A percentile compares a stretch with the other conserved stretches of the same genome.
phyloP scores from a whole-genome alignment of 2,113 vertebrate species.

The Lepus timidus region DNA sequence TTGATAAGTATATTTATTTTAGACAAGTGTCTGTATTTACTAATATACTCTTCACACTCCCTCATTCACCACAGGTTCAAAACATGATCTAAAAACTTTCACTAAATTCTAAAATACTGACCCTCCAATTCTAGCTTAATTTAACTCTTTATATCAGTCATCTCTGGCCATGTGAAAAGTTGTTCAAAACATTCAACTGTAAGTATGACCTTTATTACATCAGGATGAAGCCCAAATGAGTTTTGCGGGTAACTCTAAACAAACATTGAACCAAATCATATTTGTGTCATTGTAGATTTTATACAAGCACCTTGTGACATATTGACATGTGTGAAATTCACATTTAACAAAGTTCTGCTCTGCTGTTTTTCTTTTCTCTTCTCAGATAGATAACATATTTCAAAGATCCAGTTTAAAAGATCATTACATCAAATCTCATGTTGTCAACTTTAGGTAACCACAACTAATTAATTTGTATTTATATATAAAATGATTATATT shows the following conservation, averaged over 20 bases:
- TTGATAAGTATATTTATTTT: neutral
- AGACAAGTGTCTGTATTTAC: neutral
- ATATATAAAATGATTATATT: constrained; percentile 29
- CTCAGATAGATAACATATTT: constrained; percentile 86
- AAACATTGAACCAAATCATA: neutral
- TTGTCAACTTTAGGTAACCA: constrained; percentile 86
- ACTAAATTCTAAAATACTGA: neutral
- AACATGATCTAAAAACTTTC: neutral
- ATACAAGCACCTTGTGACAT: neutral
- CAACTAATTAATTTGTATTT: constrained; percentile 31
- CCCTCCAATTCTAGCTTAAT: neutral
- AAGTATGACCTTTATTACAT: neutral
- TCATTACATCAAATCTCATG: constrained; percentile 83
- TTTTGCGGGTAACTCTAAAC: neutral
- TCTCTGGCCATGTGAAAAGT: neutral
- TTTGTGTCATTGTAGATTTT: neutral
- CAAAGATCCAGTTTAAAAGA: constrained; percentile 82
- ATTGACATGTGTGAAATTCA: constrained; percentile 31
- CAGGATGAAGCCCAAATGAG: neutral
- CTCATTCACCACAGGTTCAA: neutral
- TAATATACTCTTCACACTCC: neutral
- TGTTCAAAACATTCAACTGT: neutral
- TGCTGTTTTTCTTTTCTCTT: constrained; percentile 63
- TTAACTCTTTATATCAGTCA: neutral
- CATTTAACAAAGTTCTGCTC: neutral